These are phyloP conservation scores for Danio kyathit DNA, from an alignment of 2,797 vertebrate species.

Conservation along the genomic window DNA sequence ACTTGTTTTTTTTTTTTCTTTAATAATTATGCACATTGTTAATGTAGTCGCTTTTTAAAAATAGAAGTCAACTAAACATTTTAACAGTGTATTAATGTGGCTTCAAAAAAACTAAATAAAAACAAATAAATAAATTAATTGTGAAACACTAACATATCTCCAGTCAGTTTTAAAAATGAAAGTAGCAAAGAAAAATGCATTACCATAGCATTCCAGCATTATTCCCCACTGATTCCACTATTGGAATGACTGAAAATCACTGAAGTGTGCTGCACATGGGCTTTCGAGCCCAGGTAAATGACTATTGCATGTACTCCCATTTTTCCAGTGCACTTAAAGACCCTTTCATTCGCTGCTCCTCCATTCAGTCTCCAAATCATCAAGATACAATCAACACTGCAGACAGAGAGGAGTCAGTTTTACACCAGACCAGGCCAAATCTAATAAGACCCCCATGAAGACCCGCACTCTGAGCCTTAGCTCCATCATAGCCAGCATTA, in stretches of 20 bases:
- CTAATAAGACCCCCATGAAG: conserved; percentile 53
- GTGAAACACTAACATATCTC: neutral
- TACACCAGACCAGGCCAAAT: conserved; percentile 44
- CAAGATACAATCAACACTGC: conserved; percentile 27
- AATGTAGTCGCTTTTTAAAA: too few species aligned
- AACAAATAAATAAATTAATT: neutral
- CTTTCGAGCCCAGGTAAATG: conserved; percentile 20
- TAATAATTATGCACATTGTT: too few species aligned
- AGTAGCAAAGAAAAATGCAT: neutral
- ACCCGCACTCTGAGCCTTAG: conserved; percentile 48
- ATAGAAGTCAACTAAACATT: too few species aligned
- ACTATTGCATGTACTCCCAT: neutral
- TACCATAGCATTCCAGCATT: conserved; percentile 7
- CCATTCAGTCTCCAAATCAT: conserved; percentile 38
- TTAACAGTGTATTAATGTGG: too few species aligned
- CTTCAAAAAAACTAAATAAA: too few species aligned
- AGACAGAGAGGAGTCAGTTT: conserved; percentile 44
- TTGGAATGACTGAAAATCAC: conserved; percentile 9
- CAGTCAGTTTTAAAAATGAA: neutral
- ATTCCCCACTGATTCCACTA: conserved; percentile 15
- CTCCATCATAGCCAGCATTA: conserved; percentile 52
- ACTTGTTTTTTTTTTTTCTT: too few species aligned
- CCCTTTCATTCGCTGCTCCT: neutral
- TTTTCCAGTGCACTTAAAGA: conserved; percentile 7
- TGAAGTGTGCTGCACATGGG: conserved; percentile 10